Base-by-base conservation (phyloP, 2,888 invertebrate genomes). In the Tenthredo scrophulariae region DNA sequence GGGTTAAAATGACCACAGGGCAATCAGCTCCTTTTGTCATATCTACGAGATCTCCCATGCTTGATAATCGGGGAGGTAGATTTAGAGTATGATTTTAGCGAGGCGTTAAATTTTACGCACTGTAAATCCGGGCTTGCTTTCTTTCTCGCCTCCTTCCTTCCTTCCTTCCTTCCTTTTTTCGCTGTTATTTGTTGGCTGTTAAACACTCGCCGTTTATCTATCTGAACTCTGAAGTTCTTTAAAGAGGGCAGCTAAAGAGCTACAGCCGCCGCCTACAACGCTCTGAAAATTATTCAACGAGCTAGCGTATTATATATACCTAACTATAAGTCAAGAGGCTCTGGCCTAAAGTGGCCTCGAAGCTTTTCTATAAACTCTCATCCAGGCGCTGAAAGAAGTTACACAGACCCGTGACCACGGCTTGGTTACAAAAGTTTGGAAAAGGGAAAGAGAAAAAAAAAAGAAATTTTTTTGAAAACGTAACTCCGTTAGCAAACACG, bases 271-370 rank as follows among this genome's bases (percentile, higher is more conserved):
- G 33, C 54, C 77, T 29, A 29, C 50, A 77, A 54, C 77, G 50
- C 50, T 62, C 37, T n/a, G 58, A 62, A 80, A 80, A 40, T 62
- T 58, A 50, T 80, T 77, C 80, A 80, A 6, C 40, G 40, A 80
- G 22, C n/a, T 62, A 22, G 22, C 18, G 62, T 62, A 67, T 67
- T 67, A 67, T 67, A 67, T 67, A 33, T 67, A 67, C 33, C 67
- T 33, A 67, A 22, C 67, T 67, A n/a, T n/a, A n/a, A 74, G 40
- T 80, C 62, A 62, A 80, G 80, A 62, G 80, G 80, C 62, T 62
- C 80, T 80, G 80, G 40, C 22, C 40, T 22, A 80, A 80, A 80
- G 80, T 80, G 80, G 80, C 80, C 80, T 58, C 79, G 37, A 37
- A 33, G 15, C 37, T 62, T 58, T 79, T 58, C 62, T 58, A 79